Evolutionary conservation across 2,797 vertebrate species (phyloP), one percentile per base, ranked within the genome.

Genomic region (Ctenochaetus hawaiiensis): DNA sequence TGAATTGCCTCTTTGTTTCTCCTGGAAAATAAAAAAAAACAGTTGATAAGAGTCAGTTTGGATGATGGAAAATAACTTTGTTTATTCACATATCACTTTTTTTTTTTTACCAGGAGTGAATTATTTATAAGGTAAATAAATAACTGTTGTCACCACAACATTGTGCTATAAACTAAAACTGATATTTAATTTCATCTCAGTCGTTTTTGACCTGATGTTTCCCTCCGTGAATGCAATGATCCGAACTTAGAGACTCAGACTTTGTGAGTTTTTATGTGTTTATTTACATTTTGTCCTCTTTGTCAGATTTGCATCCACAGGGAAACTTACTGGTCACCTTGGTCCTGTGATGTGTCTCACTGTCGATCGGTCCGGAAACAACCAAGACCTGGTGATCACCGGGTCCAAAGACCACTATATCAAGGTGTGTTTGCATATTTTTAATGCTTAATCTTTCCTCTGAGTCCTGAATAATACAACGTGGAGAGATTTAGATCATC

Each of bases 351-450:
- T 99, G 98, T 99, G 98, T 93, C 95, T 99, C 92, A 99, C 97
- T 22, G 97, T 99, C 2, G 97, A 99, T 89, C 95, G 95, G 56
- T 96, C 97, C 64, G 96, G 94, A 71, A 96, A 83, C 70, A 97
- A 97, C 67, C 98, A 99, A 78, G 98, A 99, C 89, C 94, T 98
- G 79, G 97, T 99, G 75, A 95, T 99, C 91, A 98, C 97, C 3
- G 98, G 98, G 18, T 99, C 98, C 69, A 99, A 99, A 82, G 98
- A 99, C 89, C 98, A 99, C 89, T 99, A 99, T 88, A 97, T 99
- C 85, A 99, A 97, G 96, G 94, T 95, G 54, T 1, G 81, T 66
- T 37, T 11, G 12, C 10, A 9, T 17, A 14, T 10, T 26, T 26
- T 30, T 30, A 2, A 30, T 30, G 26, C 26, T 4, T 30, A 30